Evolutionary conservation across 2,888 invertebrate species (phyloP).

Genomic region (Xestia xanthographa): DNA sequence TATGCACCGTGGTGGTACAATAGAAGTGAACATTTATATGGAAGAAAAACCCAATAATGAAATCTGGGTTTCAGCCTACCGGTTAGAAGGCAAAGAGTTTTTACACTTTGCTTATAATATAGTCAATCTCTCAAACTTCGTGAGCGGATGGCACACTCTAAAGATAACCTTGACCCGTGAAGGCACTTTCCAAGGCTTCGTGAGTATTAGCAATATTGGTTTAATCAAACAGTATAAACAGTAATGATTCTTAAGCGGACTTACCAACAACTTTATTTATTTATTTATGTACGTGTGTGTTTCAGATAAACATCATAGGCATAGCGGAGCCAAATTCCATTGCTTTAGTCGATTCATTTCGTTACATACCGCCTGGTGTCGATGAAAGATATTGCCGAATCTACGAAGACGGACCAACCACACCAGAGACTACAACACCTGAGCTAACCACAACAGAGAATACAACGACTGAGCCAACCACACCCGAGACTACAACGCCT

Average conservation of each 20-base stretch:
- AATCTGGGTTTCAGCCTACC: background rate
- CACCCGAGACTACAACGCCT: too few species aligned
- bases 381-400: constrained; percentile 70
- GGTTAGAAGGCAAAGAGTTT: background rate
- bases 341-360: constrained; percentile 77
- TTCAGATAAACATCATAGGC: constrained; percentile 77
- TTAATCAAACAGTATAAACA: background rate
- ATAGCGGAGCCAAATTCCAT: constrained; percentile 61
- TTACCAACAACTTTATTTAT: constrained; percentile 18
- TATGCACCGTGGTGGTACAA: background rate
- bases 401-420: constrained; percentile 60
- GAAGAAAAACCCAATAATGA: background rate
- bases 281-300: constrained; percentile 31
- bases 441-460: too few species aligned
- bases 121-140: background rate
- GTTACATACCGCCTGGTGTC: constrained; percentile 71
- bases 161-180: constrained; percentile 18
- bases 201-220: constrained; percentile 25
- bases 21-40: constrained; percentile 34
- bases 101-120: background rate
- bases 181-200: constrained; percentile 30
- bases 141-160: constrained; percentile 36
- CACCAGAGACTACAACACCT: too few species aligned
- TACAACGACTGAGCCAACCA: too few species aligned
- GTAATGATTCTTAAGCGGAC: background rate